Base-by-base conservation (phyloP, 1,140 invertebrate species). In the Saccostrea cuccullata region DNA sequence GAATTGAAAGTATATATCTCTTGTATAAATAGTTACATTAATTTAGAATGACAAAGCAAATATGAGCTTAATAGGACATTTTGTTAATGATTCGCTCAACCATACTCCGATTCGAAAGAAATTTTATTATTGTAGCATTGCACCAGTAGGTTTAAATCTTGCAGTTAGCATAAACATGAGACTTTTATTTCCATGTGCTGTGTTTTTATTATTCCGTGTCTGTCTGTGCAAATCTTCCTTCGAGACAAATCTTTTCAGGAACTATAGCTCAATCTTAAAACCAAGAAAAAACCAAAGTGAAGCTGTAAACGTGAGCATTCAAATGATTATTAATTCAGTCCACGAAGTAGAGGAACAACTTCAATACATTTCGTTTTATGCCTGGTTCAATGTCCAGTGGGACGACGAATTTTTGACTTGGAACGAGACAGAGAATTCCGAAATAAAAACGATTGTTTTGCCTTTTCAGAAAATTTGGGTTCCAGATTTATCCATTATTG, bases 331-430 rank as follows among this genome's bases (percentile, higher is more conserved):
- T 20, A 55, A 20, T 13, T 85, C 84, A 17, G 17, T 85, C 17
- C 55, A 58, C n/a, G 84, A 85, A 58, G 55, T 85, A 1, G 84
- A 85, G 9, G 84, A 85, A 56, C 40, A 55, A 26, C n/a, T 85
- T 6, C 84, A 84, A 36, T 23, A 47, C 15, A 84, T 84, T 13
- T 36, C 82, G 17, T 84, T 84, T 20, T 23, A 55, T 15, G 82
- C 30, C 40, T 84, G 82, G 82, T 56, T 85, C 11, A 55, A 85
- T 20, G 20, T 85, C 20, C 26, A 26, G 6, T 85, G 40, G 84
- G 13, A 30, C n/a, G 84, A 85, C 56, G 84, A 85, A 11, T 85
- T 85, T 30, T n/a, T 85, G 55, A 85, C 56, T n/a, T 85, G 55
- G 56, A n/a, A 58, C 12, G 84, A 85, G 70, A 77, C 23, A 13